phyloP scores from a whole-genome alignment of 2,113 vertebrate genomes.

The Puma concolor region DNA sequence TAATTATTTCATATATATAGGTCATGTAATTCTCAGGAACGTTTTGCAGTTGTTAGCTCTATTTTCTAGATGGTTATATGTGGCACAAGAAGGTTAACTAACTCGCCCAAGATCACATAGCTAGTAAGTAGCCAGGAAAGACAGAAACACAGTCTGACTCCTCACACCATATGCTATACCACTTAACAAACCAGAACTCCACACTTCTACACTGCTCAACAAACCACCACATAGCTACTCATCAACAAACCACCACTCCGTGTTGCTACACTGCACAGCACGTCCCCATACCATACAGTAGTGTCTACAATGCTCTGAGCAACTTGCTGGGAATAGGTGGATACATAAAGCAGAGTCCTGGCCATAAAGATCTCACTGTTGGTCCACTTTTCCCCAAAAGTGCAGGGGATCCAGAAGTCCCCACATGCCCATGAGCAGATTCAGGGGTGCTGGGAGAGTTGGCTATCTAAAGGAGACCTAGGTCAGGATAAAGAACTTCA shows the following conservation, averaged over 20 bases:
- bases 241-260: background rate
- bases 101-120: background rate
- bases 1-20: background rate
- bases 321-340: background rate
- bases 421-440: background rate
- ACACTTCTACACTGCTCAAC: background rate
- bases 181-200: background rate
- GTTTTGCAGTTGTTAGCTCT: background rate
- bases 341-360: background rate
- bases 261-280: too few relatives aligned
- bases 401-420: background rate
- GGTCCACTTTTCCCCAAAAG: background rate
- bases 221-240: background rate
- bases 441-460: background rate
- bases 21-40: background rate
- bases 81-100: background rate
- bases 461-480: background rate
- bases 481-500: background rate
- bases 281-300: too few relatives aligned
- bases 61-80: slow-evolving; percentile 27
- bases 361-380: background rate
- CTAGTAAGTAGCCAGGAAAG: background rate
- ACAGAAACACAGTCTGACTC: background rate
- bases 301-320: background rate
- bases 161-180: background rate